phyloP scores from a whole-genome alignment of 2,113 vertebrate genomes.

The Chauna torquata region DNA sequence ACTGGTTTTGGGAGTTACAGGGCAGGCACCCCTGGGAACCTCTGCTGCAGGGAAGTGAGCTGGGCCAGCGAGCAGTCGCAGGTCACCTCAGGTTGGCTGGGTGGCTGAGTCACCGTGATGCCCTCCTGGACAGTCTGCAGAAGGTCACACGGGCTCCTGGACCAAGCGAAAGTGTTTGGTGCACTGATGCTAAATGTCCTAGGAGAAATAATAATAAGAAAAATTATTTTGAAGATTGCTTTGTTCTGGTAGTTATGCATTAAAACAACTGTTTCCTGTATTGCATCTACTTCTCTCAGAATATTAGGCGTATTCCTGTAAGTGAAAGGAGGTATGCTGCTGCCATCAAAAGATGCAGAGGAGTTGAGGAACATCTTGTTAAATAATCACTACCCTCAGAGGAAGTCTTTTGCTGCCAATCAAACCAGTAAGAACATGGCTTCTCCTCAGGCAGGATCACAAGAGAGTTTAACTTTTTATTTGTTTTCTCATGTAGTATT shows the following conservation, averaged over 20 bases:
- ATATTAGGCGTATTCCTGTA: not conserved
- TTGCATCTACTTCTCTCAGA: not conserved
- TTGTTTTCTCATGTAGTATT: constrained; percentile 5
- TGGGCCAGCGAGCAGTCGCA: not conserved
- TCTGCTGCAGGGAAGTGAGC: not conserved
- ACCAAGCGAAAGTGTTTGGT: fast-evolving
- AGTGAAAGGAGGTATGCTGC: not conserved
- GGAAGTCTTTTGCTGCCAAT: constrained; percentile 37
- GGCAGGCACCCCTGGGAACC: not conserved
- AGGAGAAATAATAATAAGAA: not conserved
- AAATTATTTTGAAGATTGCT: not conserved
- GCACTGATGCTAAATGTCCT: not conserved
- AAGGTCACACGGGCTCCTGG: not conserved
- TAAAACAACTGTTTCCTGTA: not conserved
- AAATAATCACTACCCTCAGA: constrained; percentile 6
- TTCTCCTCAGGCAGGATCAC: constrained; percentile 25
- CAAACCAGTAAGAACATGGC: constrained; percentile 19
- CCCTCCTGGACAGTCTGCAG: not conserved
- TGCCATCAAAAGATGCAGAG: constrained; percentile 8
- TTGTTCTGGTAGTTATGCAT: not conserved
- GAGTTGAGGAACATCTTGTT: constrained; percentile 7
- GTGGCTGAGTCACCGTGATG: not conserved
- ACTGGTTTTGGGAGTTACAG: not conserved
- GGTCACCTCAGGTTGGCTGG: fast-evolving
- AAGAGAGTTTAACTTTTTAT: constrained; percentile 19